These are phyloP conservation scores for Pimpla rufipes DNA, from an alignment of 2,888 invertebrate species.

Conservation along the genomic window DNA sequence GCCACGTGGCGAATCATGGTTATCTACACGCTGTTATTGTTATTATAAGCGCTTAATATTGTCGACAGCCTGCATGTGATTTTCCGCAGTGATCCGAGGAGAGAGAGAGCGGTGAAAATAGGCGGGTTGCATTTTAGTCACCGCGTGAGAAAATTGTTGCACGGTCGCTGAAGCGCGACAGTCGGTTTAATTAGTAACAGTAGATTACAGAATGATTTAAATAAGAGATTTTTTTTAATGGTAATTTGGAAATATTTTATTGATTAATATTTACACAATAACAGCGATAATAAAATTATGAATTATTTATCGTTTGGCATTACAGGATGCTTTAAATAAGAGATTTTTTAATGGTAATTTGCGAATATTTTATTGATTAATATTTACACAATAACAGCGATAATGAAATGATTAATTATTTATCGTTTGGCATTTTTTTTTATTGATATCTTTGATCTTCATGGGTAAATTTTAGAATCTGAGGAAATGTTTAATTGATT, in stretches of 20 bases:
- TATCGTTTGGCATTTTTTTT: not conserved
- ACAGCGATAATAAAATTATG: no score
- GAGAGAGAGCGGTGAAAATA: not conserved
- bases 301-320: not conserved
- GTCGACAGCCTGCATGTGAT: slow-evolving; percentile 65
- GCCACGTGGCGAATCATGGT: slow-evolving; percentile 69
- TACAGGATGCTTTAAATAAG: not conserved
- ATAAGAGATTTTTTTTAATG: no score
- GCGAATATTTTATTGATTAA: no score
- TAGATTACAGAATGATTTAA: not conserved
- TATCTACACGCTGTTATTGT: slow-evolving; percentile 5
- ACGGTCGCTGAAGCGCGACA: not conserved
- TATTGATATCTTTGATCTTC: no score
- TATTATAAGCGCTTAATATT: slow-evolving; percentile 11
- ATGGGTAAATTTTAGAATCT: no score
- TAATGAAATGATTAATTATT: no score
- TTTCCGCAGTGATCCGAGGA: slow-evolving; percentile 37
- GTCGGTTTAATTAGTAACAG: no score
- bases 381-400: no score
- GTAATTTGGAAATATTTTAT: no score
- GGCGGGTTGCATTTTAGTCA: not conserved
- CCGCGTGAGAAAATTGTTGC: slow-evolving; percentile 47
- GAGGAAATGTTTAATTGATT: no score
- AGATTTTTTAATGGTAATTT: no score
- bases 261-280: no score